These are phyloP conservation scores for Climacteris rufus DNA, from an alignment of 2,113 vertebrate species.

Conservation along the genomic window DNA sequence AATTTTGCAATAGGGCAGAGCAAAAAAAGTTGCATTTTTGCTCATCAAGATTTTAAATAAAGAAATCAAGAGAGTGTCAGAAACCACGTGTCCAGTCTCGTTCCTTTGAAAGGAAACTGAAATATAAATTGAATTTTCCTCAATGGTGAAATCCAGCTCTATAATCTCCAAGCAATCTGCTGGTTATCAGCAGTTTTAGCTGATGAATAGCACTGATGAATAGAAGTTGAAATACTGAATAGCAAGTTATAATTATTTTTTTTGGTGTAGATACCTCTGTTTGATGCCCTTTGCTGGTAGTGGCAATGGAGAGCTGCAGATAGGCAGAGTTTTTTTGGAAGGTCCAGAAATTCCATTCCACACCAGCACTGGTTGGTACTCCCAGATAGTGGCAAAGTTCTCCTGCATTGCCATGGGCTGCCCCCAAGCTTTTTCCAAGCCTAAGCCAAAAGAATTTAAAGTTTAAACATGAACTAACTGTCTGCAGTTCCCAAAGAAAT, in stretches of 20 bases:
- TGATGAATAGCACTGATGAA: neutral
- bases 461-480: neutral
- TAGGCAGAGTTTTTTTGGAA: neutral
- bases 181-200: neutral
- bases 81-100: neutral
- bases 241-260: neutral
- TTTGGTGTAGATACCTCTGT: neutral
- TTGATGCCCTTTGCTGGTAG: neutral
- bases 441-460: neutral
- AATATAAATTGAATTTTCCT: neutral
- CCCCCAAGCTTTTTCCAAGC: neutral
- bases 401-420: accelerated
- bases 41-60: neutral
- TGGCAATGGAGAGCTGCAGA: neutral
- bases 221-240: neutral
- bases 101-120: neutral
- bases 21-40: neutral
- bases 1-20: neutral
- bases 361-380: neutral
- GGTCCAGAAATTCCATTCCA: neutral
- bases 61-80: neutral
- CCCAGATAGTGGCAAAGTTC: neutral
- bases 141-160: neutral
- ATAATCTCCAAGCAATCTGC: neutral
- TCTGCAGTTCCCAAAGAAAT: neutral